Base-by-base conservation (phyloP, 2,888 invertebrate genomes). In the Andrena bucephala region DNA sequence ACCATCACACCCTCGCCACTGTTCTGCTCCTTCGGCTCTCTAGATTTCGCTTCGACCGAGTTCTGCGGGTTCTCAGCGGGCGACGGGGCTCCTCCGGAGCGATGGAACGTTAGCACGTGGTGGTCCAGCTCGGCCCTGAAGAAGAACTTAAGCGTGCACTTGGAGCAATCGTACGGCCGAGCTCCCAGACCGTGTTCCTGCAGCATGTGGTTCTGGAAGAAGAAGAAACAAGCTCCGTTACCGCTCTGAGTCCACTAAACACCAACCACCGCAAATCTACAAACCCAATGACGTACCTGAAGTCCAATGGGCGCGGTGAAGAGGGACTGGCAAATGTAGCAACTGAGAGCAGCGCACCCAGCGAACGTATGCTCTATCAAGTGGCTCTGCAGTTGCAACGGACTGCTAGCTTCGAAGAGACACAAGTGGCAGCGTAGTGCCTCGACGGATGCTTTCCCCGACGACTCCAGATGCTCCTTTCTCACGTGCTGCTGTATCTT, bases 331-430 rank as follows among this genome's bases (percentile, higher is more conserved):
- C 99, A 99, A 85, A 98, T 95, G 93, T 98, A 98, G 94, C 99
- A 99, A 3, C 97, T 96, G 92, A 97, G 98, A 50, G 96, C 96
- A 50, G 97, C 96, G 89, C 97, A 97, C 3, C 98, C 98, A 33
- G 97, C 97, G 92, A 98, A 99, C 0, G 98, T 98, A 94, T 99
- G 99, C 90, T 99, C 98, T 81, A 99, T 98, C 77, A 98, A 95
- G 92, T 98, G 98, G 79, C 96, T 96, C 93, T 98, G 98, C 1
- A 99, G 95, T 82, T 98, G 96, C 52, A 97, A 96, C 0, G 97
- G 96, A 1, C 97, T 97, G 62, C 97, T 96, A 62, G 97, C 95
- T 8, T 97, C 95, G 87, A 97, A 96, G 73, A 97, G 95, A 91
- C 99, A 99, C 2, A 99, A 95, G 83, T 97, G 96, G 91, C 98